These are phyloP conservation scores for Alitta virens DNA, from an alignment of 2,888 invertebrate genomes.

Conservation along the genomic window DNA sequence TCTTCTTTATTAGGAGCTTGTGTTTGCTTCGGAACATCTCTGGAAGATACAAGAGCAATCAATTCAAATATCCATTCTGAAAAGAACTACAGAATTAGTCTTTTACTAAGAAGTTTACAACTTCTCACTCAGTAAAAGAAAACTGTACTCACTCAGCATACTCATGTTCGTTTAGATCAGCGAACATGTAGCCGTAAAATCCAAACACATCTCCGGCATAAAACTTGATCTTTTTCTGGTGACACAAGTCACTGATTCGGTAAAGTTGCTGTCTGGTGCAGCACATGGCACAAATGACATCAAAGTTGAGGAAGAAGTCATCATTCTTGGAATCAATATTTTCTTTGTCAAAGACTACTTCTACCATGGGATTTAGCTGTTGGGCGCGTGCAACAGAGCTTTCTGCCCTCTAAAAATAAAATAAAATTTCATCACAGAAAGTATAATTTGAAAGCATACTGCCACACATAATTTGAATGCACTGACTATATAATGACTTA, in stretches of 20 bases:
- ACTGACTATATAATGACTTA: too few species aligned
- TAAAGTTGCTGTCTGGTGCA: slow-evolving; percentile 71
- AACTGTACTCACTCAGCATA: slow-evolving; percentile 70
- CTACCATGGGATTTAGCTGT: slow-evolving; percentile 90
- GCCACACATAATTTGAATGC: too few species aligned
- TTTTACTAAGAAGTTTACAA: not conserved
- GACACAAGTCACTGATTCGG: slow-evolving; percentile 68
- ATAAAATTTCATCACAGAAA: not conserved
- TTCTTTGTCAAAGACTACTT: slow-evolving; percentile 63
- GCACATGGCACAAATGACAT: slow-evolving; percentile 80
- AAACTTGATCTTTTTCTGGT: slow-evolving; percentile 72
- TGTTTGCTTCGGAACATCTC: slow-evolving; percentile 17
- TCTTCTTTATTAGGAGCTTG: not conserved
- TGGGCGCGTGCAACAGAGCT: slow-evolving; percentile 76
- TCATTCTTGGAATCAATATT: slow-evolving; percentile 71
- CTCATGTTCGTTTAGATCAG: slow-evolving; percentile 81
- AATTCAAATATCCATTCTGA: not conserved
- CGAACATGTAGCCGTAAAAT: slow-evolving; percentile 85
- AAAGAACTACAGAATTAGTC: not conserved
- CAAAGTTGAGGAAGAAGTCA: slow-evolving; percentile 71
- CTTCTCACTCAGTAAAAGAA: too few species aligned
- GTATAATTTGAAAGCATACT: not conserved
- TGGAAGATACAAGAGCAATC: not conserved
- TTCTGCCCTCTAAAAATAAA: slow-evolving; percentile 71
- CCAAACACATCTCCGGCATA: slow-evolving; percentile 92